These are phyloP conservation scores for Chionodraco myersi DNA, from an alignment of 2,113 vertebrate species.

Conservation along the genomic window DNA sequence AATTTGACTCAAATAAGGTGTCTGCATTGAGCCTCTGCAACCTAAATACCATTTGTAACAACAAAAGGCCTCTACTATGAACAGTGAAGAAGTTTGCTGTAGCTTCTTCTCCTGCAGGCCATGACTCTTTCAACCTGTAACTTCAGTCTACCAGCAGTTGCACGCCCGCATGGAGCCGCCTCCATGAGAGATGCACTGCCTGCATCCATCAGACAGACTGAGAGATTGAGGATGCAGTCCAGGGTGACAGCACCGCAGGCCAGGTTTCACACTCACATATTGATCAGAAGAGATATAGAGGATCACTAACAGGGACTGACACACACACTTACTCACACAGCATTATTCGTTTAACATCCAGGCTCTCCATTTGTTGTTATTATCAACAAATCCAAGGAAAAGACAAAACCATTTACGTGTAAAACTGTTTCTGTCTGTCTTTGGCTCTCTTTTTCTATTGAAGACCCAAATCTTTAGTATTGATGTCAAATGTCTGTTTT, in stretches of 20 bases:
- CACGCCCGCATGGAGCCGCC: constrained; percentile 78
- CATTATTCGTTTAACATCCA: neutral
- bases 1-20: constrained; percentile 11
- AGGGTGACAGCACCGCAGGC: constrained; percentile 34
- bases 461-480: neutral
- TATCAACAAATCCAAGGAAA: neutral
- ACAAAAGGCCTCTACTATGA: constrained; percentile 44
- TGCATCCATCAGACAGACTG: constrained; percentile 63
- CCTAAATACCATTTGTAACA: constrained; percentile 2
- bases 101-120: constrained; percentile 39
- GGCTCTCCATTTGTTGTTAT: neutral
- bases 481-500: neutral
- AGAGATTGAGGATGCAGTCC: constrained; percentile 56
- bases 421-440: neutral
- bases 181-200: constrained; percentile 59
- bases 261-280: constrained; percentile 69
- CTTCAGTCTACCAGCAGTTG: constrained; percentile 84
- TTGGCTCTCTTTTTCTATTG: neutral
- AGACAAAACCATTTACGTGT: neutral
- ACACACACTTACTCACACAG: neutral
- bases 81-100: constrained; percentile 35
- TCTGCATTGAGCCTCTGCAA: no score
- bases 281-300: constrained; percentile 65
- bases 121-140: constrained; percentile 81
- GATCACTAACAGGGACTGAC: constrained; percentile 39